phyloP scores from a whole-genome alignment of 2,797 vertebrate species.

The Tauraco hartlaubi region DNA sequence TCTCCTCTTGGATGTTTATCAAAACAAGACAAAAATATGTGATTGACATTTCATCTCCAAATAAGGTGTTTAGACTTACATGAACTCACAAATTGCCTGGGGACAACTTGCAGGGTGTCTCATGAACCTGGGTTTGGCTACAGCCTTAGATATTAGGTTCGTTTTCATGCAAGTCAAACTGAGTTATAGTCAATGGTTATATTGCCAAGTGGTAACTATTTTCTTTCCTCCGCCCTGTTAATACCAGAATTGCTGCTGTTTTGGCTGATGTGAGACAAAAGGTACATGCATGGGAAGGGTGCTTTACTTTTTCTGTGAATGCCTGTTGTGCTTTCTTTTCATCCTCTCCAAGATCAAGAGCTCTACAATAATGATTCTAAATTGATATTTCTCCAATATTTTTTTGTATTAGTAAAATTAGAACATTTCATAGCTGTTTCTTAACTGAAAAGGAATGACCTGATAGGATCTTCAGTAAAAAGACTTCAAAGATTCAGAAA shows the following conservation, averaged over 20 bases:
- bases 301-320: background rate
- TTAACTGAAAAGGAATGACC: background rate
- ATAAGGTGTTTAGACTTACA: background rate
- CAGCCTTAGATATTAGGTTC: background rate
- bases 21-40: background rate
- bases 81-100: background rate
- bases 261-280: background rate
- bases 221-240: background rate
- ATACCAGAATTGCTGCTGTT: background rate
- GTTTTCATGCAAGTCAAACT: background rate
- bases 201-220: background rate
- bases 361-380: background rate
- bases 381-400: constrained; percentile 11
- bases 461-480: constrained; percentile 21
- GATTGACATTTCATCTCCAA: background rate
- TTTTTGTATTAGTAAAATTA: constrained; percentile 8
- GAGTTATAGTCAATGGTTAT: background rate
- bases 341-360: background rate
- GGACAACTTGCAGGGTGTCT: background rate
- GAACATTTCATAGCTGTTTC: constrained; percentile 13
- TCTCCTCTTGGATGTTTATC: background rate
- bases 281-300: background rate
- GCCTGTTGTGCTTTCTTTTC: background rate
- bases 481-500: constrained; percentile 31
- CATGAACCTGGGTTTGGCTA: background rate